Base-by-base conservation (phyloP, 1,140 invertebrate species). In the Zaprionus ornatus region DNA sequence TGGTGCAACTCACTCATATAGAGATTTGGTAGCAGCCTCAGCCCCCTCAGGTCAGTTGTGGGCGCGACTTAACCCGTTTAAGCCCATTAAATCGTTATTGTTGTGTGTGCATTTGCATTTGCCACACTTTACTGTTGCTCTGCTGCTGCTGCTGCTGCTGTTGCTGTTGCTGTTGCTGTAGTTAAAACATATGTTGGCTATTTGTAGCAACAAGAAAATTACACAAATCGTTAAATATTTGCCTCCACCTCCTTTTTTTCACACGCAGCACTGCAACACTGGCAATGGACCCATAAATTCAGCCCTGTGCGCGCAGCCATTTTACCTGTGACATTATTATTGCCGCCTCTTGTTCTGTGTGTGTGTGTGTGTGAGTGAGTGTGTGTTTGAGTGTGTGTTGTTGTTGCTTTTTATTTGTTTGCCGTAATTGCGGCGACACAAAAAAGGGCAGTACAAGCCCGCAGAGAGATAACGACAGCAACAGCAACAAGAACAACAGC, bases 171-270 rank as follows among this genome's bases (percentile, higher is more conserved):
- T 80, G 65, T 66, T 61, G 59, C 57, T 73, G 57, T 71, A 59
- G 35, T 59, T 75, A 70, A 61, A 90, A 90, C 84, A 88, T 90
- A 88, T 88, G 84, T 88, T 59, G 57, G 73, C 74, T 82, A 88
- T 84, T 88, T 88, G 84, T 88, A 84, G 61, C 86, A 90, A 85
- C 85, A 85, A 77, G 78, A 82, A 90, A 90, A 90, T 90, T 90
- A 90, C 82, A 90, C 82, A 90, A 90, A 90, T 82, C 85, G 79
- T 90, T 85, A 90, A 90, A 90, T 90, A 90, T 84, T 81, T 90
- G 86, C 17, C 13, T 60, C n/a, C 56, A 13, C 29, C 17, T 32
- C 29, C 29, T 9, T 64, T 45, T 64, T 45, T 37, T 45, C n/a
- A n/a, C 48, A 23, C 50, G 80, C 74, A 52, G 63, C 40, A 17